Conservation (phyloP, 2,797 vertebrate genomes). For the Lepus townsendii region DNA sequence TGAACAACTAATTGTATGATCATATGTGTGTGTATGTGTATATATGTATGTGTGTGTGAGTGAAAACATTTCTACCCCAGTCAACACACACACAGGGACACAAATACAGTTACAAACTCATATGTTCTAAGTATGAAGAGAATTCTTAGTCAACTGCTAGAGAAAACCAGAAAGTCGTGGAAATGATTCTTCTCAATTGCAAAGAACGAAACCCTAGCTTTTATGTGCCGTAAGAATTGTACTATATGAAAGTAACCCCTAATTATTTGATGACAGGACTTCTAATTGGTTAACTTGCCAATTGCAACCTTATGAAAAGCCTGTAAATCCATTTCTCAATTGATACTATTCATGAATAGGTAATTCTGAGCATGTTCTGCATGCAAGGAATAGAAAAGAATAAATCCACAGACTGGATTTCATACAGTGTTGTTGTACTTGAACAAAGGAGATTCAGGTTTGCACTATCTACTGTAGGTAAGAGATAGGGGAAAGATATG, state of each 20-base stretch:
- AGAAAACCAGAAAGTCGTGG: neutral
- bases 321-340: slow-evolving; percentile 2
- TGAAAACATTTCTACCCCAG: neutral
- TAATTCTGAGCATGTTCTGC: neutral
- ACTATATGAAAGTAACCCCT: slow-evolving; percentile 27
- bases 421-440: neutral
- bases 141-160: neutral
- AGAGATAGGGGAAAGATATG: slow-evolving; percentile 12
- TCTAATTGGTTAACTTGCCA: slow-evolving; percentile 43
- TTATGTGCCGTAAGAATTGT: neutral
- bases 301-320: slow-evolving; percentile 44
- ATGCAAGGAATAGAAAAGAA: neutral
- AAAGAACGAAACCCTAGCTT: slow-evolving; percentile 19
- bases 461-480: neutral
- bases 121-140: neutral
- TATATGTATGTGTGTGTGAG: slow-evolving; percentile 17
- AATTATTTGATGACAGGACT: slow-evolving; percentile 60
- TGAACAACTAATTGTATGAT: slow-evolving; percentile 2
- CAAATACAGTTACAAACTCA: neutral
- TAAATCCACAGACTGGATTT: neutral
- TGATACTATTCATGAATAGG: neutral
- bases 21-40: too few relatives aligned
- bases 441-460: slow-evolving; percentile 44
- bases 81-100: neutral
- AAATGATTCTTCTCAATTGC: neutral